phyloP scores from a whole-genome alignment of 2,888 invertebrate species.

The Agriotes lineatus region DNA sequence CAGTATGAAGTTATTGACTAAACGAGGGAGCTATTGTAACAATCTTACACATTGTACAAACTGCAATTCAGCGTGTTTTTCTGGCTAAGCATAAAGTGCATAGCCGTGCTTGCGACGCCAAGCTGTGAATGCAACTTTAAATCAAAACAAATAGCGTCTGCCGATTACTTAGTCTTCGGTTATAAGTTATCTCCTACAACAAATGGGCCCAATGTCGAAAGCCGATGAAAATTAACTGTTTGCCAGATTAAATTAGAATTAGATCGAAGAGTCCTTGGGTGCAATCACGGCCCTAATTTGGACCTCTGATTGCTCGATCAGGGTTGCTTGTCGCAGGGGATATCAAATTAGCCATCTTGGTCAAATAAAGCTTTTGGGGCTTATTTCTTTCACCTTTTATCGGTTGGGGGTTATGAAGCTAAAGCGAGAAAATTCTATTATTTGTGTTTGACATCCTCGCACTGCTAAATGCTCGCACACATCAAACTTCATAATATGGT shows the following conservation, averaged over 20 bases:
- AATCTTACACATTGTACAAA: too few species aligned
- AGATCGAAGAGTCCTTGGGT: slow-evolving; percentile 2
- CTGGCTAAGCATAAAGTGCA: too few species aligned
- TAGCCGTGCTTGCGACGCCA: too few species aligned
- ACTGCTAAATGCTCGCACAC: too few species aligned
- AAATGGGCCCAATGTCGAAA: neutral
- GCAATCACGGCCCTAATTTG: slow-evolving; percentile 5
- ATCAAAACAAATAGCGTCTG: neutral
- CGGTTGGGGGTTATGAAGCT: too few species aligned
- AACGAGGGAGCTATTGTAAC: too few species aligned
- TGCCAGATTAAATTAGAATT: slow-evolving; percentile 7
- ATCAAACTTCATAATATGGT: too few species aligned
- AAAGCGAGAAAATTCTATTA: too few species aligned
- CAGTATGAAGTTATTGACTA: too few species aligned
- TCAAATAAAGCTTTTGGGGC: neutral
- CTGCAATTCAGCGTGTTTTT: too few species aligned
- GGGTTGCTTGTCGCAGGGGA: neutral
- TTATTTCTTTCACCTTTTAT: too few species aligned
- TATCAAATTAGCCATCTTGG: neutral
- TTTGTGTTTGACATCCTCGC: too few species aligned
- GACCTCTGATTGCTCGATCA: neutral
- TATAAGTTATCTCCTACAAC: neutral
- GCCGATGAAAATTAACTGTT: slow-evolving; percentile 16
- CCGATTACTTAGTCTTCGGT: neutral
- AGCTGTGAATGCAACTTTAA: neutral